Conservation (phyloP, 2,113 vertebrate genomes). For the Rhinolophus sinicus region DNA sequence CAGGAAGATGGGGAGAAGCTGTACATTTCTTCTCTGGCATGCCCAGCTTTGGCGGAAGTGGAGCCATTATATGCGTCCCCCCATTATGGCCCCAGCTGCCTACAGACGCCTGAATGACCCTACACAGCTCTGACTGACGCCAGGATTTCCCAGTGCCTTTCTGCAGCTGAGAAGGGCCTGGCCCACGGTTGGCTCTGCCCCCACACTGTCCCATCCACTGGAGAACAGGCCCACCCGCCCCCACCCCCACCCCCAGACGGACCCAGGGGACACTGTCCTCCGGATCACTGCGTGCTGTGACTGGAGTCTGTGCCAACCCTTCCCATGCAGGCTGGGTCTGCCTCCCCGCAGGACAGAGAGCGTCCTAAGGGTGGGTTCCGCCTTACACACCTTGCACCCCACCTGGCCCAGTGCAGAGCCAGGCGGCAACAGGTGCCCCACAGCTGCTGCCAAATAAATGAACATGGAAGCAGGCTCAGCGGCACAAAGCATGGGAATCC, state of each 20-base stretch:
- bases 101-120: fast-evolving
- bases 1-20: neutral
- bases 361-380: fast-evolving
- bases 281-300: neutral
- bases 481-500: fast-evolving
- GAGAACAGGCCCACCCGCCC: no score
- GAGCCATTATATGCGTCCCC: no score
- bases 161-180: neutral
- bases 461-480: fast-evolving
- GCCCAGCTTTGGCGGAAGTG: neutral
- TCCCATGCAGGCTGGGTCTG: fast-evolving
- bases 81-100: fast-evolving
- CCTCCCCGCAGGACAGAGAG: neutral
- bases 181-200: neutral
- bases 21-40: fast-evolving
- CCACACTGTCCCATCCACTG: fast-evolving
- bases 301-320: fast-evolving
- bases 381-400: no score
- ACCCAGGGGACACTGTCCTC: neutral
- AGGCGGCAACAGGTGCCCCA: neutral
- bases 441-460: no score
- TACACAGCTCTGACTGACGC: fast-evolving
- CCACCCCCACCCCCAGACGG: fast-evolving
- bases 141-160: neutral
- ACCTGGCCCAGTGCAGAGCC: neutral